These are phyloP conservation scores for Athalia rosae DNA, from an alignment of 2,888 invertebrate genomes.

Conservation along the genomic window DNA sequence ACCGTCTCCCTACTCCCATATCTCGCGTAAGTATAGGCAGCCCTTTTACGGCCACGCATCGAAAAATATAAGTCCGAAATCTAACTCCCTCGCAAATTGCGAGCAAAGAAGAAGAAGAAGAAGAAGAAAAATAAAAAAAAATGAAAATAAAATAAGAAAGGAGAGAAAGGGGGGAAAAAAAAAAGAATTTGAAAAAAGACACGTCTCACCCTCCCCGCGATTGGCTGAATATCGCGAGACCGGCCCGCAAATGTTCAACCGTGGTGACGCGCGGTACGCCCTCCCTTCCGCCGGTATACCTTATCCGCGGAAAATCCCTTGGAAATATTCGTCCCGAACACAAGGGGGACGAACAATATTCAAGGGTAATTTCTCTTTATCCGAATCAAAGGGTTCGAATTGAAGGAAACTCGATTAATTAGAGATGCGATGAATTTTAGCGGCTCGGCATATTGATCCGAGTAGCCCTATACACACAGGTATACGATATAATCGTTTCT, in stretches of 20 bases:
- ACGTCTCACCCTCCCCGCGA: neutral
- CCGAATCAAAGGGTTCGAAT: slow-evolving; percentile 26
- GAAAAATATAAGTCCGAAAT: slow-evolving; percentile 30
- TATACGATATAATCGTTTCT: slow-evolving; percentile 14
- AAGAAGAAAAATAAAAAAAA: too few species aligned
- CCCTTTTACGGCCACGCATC: slow-evolving; percentile 44
- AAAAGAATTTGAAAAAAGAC: too few species aligned
- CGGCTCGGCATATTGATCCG: slow-evolving; percentile 34
- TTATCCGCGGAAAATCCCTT: too few species aligned
- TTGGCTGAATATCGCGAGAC: slow-evolving; percentile 20
- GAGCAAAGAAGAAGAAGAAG: neutral
- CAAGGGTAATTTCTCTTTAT: too few species aligned
- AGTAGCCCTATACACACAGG: slow-evolving; percentile 24
- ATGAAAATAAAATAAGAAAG: too few species aligned
- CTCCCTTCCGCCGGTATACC: neutral
- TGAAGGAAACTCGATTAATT: slow-evolving; percentile 42
- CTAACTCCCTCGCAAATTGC: slow-evolving; percentile 40
- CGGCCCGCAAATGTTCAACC: slow-evolving; percentile 25
- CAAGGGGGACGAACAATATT: too few species aligned
- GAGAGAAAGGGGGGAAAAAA: too few species aligned
- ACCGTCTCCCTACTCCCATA: slow-evolving; percentile 51
- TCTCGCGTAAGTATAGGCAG: slow-evolving; percentile 45
- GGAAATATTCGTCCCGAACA: too few species aligned
- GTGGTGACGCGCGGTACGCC: too few species aligned
- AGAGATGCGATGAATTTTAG: slow-evolving; percentile 37